A percentile compares a stretch with the other conserved stretches of the same genome.
These are phyloP conservation scores for Crotalus helleri DNA, from an alignment of 2,113 vertebrate species.

Conservation along the genomic window DNA sequence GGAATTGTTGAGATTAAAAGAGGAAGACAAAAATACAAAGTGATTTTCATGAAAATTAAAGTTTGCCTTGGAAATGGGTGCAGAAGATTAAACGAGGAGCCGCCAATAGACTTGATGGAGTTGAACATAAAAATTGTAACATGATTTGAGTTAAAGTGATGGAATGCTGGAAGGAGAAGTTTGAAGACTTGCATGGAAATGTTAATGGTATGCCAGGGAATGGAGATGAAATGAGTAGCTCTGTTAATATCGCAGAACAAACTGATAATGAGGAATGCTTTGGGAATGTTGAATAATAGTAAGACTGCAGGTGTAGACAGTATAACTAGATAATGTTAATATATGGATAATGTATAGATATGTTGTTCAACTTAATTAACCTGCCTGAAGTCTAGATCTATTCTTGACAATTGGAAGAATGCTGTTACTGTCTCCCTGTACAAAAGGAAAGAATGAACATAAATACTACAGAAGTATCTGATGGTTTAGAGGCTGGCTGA, in stretches of 20 bases:
- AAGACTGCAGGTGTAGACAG: neutral
- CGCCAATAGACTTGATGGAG: neutral
- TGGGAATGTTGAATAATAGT: neutral
- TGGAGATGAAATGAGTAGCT: neutral
- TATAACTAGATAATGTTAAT: neutral
- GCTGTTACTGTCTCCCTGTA: neutral
- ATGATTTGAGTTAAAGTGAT: neutral
- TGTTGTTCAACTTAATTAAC: neutral
- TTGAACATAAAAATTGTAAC: neutral
- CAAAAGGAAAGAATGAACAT: neutral
- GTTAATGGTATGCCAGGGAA: neutral
- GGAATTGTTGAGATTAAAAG: neutral
- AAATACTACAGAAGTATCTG: neutral
- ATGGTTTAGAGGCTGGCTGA: neutral
- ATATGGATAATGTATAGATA: neutral
- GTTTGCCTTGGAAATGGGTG: neutral
- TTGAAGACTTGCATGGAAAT: neutral
- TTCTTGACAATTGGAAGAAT: neutral
- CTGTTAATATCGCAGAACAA: neutral
- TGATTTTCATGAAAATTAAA: neutral
- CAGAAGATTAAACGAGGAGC: neutral
- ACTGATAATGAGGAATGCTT: neutral
- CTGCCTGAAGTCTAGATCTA: neutral
- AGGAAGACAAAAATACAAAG: neutral
- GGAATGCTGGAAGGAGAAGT: neutral